Evolutionary conservation across 53 echinoderm and acorn worm genomes (phyloP).

Genomic region (Holothuria leucospilota): DNA sequence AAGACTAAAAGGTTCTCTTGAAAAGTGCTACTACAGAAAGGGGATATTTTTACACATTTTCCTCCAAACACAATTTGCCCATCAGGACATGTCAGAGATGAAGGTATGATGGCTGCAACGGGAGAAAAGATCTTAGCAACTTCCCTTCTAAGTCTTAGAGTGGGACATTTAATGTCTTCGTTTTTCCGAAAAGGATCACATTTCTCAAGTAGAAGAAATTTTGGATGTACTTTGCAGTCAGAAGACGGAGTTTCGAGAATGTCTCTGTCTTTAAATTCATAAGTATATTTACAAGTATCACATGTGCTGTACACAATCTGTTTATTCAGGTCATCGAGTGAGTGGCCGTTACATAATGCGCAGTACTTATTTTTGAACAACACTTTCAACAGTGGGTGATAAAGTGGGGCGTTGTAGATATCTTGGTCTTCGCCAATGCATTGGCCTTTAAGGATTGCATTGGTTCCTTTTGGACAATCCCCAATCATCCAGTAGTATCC

Average conservation of each 20-base stretch:
- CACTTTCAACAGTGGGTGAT: neutral
- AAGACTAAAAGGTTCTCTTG: neutral
- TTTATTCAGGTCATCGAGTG: neutral
- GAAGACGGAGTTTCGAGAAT: neutral
- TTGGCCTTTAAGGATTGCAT: neutral
- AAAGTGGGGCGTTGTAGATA: too few relatives aligned
- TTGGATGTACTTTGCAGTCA: neutral
- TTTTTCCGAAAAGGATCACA: neutral
- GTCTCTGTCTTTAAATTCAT: neutral
- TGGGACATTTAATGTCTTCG: neutral
- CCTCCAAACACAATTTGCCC: neutral
- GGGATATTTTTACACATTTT: neutral
- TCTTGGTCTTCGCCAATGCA: neutral
- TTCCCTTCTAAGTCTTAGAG: neutral
- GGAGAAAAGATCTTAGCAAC: neutral
- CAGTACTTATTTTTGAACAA: neutral
- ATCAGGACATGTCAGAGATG: neutral
- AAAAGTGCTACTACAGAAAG: neutral
- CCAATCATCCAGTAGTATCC: constrained; percentile 11
- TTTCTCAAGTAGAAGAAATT: neutral
- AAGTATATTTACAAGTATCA: neutral
- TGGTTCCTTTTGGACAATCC: neutral
- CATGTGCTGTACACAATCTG: neutral
- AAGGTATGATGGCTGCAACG: too few relatives aligned
- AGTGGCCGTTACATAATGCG: constrained; percentile 5